These are phyloP conservation scores for Chelonoidis abingdonii DNA, from an alignment of 2,113 vertebrate genomes.

Conservation along the genomic window DNA sequence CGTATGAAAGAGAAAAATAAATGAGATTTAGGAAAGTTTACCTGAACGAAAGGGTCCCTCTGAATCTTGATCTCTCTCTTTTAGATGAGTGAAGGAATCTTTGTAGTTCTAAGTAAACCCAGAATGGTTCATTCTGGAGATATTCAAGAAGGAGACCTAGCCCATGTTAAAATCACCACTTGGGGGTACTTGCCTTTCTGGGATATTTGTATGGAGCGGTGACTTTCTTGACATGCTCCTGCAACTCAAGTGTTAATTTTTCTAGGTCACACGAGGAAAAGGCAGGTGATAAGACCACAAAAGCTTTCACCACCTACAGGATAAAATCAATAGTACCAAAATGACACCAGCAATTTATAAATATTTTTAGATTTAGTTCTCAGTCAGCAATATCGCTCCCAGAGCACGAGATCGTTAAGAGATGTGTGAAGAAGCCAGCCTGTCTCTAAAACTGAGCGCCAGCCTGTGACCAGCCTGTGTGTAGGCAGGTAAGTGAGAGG, in stretches of 20 bases:
- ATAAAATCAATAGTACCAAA: background rate
- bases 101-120: background rate
- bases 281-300: constrained; percentile 81
- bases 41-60: background rate
- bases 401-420: background rate
- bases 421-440: background rate
- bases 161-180: background rate
- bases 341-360: background rate
- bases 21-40: background rate
- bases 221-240: constrained; percentile 86
- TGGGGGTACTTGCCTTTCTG: constrained; percentile 82
- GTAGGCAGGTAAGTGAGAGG: rapidly evolving
- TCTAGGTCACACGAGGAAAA: constrained; percentile 74
- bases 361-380: background rate
- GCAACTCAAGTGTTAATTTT: constrained; percentile 80
- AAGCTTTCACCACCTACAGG: constrained; percentile 88
- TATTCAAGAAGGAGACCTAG: background rate
- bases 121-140: background rate
- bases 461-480: background rate
- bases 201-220: constrained; percentile 92
- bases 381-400: background rate
- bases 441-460: background rate
- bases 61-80: background rate
- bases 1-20: background rate
- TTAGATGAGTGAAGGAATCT: background rate